These are phyloP conservation scores for Acanthosoma haemorrhoidale DNA, from an alignment of 2,888 invertebrate genomes.

Conservation along the genomic window DNA sequence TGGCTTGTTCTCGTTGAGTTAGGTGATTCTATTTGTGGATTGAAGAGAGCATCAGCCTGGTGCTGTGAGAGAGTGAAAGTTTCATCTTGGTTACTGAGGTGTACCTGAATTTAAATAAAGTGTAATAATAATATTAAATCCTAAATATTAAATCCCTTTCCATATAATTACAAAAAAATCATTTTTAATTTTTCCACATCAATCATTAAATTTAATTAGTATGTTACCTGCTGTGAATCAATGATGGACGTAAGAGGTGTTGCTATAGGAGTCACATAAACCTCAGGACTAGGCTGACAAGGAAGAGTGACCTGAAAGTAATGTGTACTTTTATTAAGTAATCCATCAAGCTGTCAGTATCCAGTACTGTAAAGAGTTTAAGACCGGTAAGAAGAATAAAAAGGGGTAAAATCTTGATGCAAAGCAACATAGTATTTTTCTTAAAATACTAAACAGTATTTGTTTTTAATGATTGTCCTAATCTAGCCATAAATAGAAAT, in stretches of 20 bases:
- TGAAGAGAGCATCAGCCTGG: conserved; percentile 48
- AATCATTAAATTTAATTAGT: neutral
- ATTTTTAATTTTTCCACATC: neutral
- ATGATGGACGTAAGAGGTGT: conserved; percentile 36
- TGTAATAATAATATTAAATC: neutral
- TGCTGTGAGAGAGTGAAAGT: conserved; percentile 49
- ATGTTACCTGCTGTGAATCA: conserved; percentile 41
- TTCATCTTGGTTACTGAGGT: conserved; percentile 41
- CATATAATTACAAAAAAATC: neutral
- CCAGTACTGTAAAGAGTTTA: no score
- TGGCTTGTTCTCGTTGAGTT: conserved; percentile 36
- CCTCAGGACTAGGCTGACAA: conserved; percentile 43
- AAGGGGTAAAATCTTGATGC: no score
- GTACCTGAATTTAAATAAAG: conserved; percentile 8
- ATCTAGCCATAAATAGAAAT: no score
- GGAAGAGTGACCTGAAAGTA: conserved; percentile 43
- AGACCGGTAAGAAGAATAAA: no score
- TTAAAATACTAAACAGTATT: no score
- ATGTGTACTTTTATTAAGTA: no score
- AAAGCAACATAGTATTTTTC: no score
- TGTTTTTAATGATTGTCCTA: no score
- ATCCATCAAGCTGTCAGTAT: no score
- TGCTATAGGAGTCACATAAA: conserved; percentile 37
- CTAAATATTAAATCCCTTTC: neutral
- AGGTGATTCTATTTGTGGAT: conserved; percentile 35